Conservation (phyloP, 2,888 invertebrate species). For the Pristionchus mayeri region DNA sequence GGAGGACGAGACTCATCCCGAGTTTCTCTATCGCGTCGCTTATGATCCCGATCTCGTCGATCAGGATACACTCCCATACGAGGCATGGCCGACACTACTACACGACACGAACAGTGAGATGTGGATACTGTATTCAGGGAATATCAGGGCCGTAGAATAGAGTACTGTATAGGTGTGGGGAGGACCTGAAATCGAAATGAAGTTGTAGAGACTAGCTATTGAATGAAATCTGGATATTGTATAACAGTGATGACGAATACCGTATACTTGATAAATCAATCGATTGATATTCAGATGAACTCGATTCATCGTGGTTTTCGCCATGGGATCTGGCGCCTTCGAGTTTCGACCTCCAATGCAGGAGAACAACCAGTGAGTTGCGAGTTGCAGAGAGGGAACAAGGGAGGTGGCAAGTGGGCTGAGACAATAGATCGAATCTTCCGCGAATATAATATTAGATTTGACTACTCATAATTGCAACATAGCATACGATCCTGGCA, state of each 20-base stretch:
- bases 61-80: not conserved
- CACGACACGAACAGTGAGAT: not conserved
- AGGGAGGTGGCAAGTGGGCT: too few species aligned
- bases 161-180: not conserved
- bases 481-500: too few species aligned
- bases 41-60: not conserved
- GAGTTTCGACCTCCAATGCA: slow-evolving; percentile 10
- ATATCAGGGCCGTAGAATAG: not conserved
- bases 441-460: too few species aligned
- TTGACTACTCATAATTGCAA: too few species aligned
- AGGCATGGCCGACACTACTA: not conserved
- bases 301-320: slow-evolving; percentile 9
- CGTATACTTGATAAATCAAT: too few species aligned
- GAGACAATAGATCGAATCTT: too few species aligned
- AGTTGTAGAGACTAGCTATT: not conserved
- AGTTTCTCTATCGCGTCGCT: slow-evolving; percentile 7
- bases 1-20: slow-evolving; percentile 10
- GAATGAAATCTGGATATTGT: not conserved
- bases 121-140: not conserved
- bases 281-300: not conserved
- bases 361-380: not conserved
- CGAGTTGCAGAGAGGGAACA: too few species aligned
- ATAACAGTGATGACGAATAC: too few species aligned
- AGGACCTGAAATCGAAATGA: not conserved
- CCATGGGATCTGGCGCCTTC: slow-evolving; percentile 15